Percentiles rank a stretch among this genome's conserved stretches.
phyloP scores from a whole-genome alignment of 2,888 invertebrate genomes.

The Ecliptopera silaceata region DNA sequence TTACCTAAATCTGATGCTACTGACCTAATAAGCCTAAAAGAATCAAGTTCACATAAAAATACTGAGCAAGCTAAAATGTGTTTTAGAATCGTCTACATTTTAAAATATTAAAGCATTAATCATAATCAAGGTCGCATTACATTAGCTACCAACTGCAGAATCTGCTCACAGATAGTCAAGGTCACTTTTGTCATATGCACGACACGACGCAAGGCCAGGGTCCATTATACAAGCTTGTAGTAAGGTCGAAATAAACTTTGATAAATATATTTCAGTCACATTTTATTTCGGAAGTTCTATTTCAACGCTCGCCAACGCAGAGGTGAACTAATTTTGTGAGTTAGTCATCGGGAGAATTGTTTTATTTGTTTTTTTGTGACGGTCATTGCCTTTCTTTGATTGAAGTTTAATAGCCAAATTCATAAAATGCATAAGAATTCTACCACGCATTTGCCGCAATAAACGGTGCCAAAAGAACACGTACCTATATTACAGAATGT shows the following conservation, averaged over 20 bases:
- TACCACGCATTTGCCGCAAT: no score
- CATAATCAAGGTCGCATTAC: constrained; percentile 28
- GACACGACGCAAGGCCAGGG: constrained; percentile 45
- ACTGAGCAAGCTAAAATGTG: background rate
- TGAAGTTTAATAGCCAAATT: no score
- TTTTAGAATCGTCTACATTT: background rate
- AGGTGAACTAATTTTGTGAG: constrained; percentile 15
- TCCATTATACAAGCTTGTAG: constrained; percentile 32
- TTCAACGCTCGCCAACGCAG: constrained; percentile 29
- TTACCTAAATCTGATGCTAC: no score
- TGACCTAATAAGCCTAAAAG: no score
- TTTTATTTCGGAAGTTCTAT: constrained; percentile 31
- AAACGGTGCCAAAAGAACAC: no score
- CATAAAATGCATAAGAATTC: no score
- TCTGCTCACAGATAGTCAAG: constrained; percentile 35
- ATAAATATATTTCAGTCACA: constrained; percentile 24
- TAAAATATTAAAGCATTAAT: constrained; percentile 20
- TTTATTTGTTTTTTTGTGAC: background rate
- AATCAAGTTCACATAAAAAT: background rate
- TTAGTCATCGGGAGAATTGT: constrained; percentile 5
- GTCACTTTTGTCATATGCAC: constrained; percentile 43
- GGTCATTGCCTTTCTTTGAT: background rate
- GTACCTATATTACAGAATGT: no score
- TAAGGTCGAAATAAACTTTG: constrained; percentile 29
- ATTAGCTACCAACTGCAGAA: constrained; percentile 33